Evolutionary conservation across 2,888 invertebrate genomes (phyloP), one percentile per base, ranked within the genome.

Genomic region (Xanthia icteritia): DNA sequence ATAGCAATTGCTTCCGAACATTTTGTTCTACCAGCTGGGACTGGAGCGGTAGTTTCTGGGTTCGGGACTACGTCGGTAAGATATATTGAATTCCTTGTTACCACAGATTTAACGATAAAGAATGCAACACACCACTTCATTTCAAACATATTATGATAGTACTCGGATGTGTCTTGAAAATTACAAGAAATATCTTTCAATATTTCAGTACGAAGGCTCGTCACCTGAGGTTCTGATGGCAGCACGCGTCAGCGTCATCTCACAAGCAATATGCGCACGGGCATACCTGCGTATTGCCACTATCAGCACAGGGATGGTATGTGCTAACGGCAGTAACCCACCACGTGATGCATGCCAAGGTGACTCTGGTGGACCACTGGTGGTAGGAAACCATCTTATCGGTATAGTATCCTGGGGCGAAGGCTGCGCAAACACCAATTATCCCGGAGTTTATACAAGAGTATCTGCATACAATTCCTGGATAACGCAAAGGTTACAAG

Each of bases 311-410:
- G 94, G 94, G 15, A 97, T 97, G 97, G 81, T 97, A 11, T 97
- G 97, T 81, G 97, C 97, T 0, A 89, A 90, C 27, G 93, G 89
- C 2, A 77, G 83, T 3, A 85, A 93, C 8, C 95, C 95, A 4
- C 89, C 94, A 0, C 89, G 95, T 76, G 97, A 97, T 77, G 95
- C 97, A 2, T 97, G 97, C 78, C 96, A 97, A 92, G 97, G 97
- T 1, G 97, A 97, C 90, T 97, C 97, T n/a, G 97, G 97, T 5
- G 97, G 97, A n/a, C 97, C 97, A 64, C 90, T 97, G 54, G 97
- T 96, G n/a, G 92, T 94, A 72, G 91, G 93, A 67, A 93, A 93
- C 63, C 90, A 91, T 72, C 91, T 97, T 64, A 91, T 97, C 68
- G 97, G 97, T 61, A 93, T 97, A 69, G 97, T 97, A 1, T 97